Conservation (phyloP, 2,888 invertebrate species). For the Brachyptera putata region DNA sequence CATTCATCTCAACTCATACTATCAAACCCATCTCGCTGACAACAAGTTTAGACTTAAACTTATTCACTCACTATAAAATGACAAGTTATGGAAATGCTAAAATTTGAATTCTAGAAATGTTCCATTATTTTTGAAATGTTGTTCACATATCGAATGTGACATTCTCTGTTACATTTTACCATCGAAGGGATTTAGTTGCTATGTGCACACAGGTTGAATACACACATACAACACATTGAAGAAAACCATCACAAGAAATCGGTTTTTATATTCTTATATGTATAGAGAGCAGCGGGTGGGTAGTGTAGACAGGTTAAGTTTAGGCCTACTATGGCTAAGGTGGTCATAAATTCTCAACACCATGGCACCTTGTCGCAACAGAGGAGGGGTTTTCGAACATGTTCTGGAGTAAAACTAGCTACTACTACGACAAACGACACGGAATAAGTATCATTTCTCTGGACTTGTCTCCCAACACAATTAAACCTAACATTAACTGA, state of each 20-base stretch:
- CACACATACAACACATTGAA: no score
- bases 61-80: no score
- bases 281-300: slow-evolving; percentile 11
- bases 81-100: slow-evolving; percentile 11
- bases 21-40: not conserved
- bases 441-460: slow-evolving; percentile 11
- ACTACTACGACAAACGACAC: slow-evolving; percentile 1
- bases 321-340: slow-evolving; percentile 23
- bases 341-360: slow-evolving; percentile 26
- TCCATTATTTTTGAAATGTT: not conserved
- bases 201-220: not conserved
- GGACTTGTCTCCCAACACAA: slow-evolving; percentile 26
- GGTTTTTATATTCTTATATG: slow-evolving; percentile 9
- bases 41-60: not conserved
- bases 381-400: slow-evolving; percentile 19
- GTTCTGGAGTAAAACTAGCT: slow-evolving; percentile 3
- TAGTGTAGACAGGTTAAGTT: slow-evolving; percentile 20
- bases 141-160: not conserved
- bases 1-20: not conserved
- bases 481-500: slow-evolving; percentile 17
- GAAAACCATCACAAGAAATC: not conserved
- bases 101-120: slow-evolving; percentile 7
- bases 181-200: not conserved
- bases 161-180: not conserved
- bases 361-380: slow-evolving; percentile 30